Conservation (phyloP, 2,888 invertebrate species). For the Drosophila colorata region DNA sequence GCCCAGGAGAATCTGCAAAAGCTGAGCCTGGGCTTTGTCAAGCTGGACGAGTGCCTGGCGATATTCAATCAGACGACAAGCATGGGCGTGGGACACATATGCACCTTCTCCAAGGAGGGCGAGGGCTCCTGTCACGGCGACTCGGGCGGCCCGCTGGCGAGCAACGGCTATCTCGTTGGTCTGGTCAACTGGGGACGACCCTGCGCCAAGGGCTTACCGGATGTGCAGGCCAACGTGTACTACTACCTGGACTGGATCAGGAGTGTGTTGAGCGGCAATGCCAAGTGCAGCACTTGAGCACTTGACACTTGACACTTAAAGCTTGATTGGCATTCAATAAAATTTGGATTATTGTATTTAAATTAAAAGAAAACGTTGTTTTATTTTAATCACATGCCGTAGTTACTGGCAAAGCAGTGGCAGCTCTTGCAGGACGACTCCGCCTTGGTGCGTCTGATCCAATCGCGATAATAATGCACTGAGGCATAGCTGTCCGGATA, state of each 20-base stretch:
- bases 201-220: constrained; percentile 75
- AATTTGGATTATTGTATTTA: background rate
- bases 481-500: constrained; percentile 80
- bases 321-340: background rate
- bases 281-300: constrained; percentile 31
- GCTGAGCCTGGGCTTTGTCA: constrained; percentile 86
- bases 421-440: constrained; percentile 56
- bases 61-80: constrained; percentile 85
- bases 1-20: constrained; percentile 86
- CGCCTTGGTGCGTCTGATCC: constrained; percentile 65
- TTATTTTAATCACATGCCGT: constrained; percentile 33
- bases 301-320: too few relatives aligned
- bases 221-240: constrained; percentile 78
- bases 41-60: constrained; percentile 86
- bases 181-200: constrained; percentile 81
- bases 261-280: constrained; percentile 55
- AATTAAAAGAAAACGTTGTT: constrained; percentile 3
- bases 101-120: constrained; percentile 86
- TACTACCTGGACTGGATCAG: constrained; percentile 78
- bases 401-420: constrained; percentile 76
- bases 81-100: constrained; percentile 87
- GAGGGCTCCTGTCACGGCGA: constrained; percentile 85
- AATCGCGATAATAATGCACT: constrained; percentile 72
- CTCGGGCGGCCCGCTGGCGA: constrained; percentile 75
- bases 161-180: constrained; percentile 64